A percentile compares a stretch with the other conserved stretches of the same genome.
These are phyloP conservation scores for Invenusta paracnida DNA, from an alignment of 2,888 invertebrate species.

Conservation along the genomic window DNA sequence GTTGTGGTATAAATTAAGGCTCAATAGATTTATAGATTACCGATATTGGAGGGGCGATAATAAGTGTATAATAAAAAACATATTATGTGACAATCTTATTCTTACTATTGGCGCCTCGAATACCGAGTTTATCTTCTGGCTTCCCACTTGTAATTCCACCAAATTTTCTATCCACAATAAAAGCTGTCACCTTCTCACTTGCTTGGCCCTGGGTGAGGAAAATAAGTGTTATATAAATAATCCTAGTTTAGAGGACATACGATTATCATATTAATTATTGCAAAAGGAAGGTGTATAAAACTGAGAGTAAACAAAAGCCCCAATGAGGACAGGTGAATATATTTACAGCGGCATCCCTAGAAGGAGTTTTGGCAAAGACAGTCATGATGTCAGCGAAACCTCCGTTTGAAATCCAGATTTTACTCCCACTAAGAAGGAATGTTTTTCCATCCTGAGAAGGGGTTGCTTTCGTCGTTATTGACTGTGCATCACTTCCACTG, in stretches of 20 bases:
- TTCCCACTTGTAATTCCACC: constrained; percentile 84
- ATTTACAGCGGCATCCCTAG: constrained; percentile 48
- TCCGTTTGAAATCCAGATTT: constrained; percentile 90
- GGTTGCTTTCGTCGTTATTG: constrained; percentile 72
- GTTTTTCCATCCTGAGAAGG: constrained; percentile 80
- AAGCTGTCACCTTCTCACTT: constrained; percentile 78
- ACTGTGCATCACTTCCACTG: constrained; percentile 54
- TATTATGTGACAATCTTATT: constrained; percentile 22
- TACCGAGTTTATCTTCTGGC: constrained; percentile 98
- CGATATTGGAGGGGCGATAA: no score
- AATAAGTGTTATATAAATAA: not conserved
- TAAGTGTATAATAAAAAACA: no score
- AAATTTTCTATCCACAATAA: constrained; percentile 87
- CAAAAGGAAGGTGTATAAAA: no score
- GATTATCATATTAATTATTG: no score
- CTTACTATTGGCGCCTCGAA: constrained; percentile 83
- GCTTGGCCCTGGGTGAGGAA: constrained; percentile 51
- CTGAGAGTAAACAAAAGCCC: no score
- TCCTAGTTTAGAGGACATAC: no score
- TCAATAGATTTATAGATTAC: no score
- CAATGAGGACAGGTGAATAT: no score
- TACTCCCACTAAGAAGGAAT: constrained; percentile 87
- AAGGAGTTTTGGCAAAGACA: constrained; percentile 81
- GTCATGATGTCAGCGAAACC: constrained; percentile 92
- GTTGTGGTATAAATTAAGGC: no score